Evolutionary conservation across 2,888 invertebrate species (phyloP).

Genomic region (Adelognathus sp.): DNA sequence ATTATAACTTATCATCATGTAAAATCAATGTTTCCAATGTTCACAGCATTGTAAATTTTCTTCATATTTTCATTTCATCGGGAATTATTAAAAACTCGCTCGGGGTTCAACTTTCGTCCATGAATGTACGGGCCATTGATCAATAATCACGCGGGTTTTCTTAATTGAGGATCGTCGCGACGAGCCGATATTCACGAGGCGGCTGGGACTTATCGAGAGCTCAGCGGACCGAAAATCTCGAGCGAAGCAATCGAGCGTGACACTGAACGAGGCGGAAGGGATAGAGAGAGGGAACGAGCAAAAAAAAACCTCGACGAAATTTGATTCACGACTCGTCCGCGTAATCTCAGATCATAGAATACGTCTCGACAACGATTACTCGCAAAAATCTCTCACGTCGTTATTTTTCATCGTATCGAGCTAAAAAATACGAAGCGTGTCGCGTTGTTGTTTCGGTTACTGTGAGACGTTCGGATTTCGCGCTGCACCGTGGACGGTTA

Average conservation of each 20-base stretch:
- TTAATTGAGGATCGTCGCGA: too few relatives aligned
- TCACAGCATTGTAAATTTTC: too few relatives aligned
- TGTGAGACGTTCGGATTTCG: conserved; percentile 14
- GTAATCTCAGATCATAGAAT: not conserved
- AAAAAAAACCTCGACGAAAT: conserved; percentile 19
- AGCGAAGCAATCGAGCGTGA: conserved; percentile 49
- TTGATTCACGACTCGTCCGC: conserved; percentile 10
- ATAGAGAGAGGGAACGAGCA: not conserved
- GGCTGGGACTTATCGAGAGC: too few relatives aligned
- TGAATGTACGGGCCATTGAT: too few relatives aligned
- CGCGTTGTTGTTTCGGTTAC: not conserved
- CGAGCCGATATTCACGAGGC: too few relatives aligned
- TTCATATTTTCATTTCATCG: too few relatives aligned
- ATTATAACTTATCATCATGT: too few relatives aligned
- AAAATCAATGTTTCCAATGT: too few relatives aligned
- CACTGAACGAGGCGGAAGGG: not conserved
- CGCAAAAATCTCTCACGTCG: not conserved
- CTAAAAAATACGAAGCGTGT: not conserved
- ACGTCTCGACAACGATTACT: too few relatives aligned
- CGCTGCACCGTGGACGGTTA: not conserved
- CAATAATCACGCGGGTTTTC: too few relatives aligned
- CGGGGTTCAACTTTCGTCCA: too few relatives aligned
- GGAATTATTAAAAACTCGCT: too few relatives aligned
- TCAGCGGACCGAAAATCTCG: conserved; percentile 43
- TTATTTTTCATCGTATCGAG: not conserved